phyloP scores from a whole-genome alignment of 2,113 vertebrate genomes.

The Neolamprologus falcicula region DNA sequence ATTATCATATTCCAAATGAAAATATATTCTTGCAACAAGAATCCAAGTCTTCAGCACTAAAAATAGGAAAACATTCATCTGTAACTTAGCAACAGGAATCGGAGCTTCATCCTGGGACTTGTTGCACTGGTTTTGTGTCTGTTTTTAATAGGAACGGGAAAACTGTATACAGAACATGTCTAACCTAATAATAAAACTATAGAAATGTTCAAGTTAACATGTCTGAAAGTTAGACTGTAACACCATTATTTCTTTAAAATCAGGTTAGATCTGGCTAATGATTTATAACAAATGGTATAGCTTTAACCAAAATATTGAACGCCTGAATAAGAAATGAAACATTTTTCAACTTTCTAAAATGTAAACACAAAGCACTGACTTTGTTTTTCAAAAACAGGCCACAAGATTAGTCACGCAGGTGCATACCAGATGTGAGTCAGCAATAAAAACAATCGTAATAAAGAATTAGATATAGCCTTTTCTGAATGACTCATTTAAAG shows the following conservation, averaged over 20 bases:
- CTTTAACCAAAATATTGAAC: not conserved
- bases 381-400: not conserved
- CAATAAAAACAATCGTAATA: conserved; percentile 15
- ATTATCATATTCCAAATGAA: conserved; percentile 71
- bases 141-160: conserved; percentile 44
- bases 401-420: conserved; percentile 18
- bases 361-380: not conserved
- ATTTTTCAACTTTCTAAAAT: not conserved
- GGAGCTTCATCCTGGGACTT: conserved; percentile 72
- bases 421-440: conserved; percentile 15
- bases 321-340: not conserved
- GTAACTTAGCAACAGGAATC: conserved; percentile 79
- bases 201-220: not conserved
- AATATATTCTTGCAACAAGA: conserved; percentile 68
- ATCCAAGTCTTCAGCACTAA: conserved; percentile 64
- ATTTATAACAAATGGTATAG: not conserved
- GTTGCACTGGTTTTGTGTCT: conserved; percentile 51
- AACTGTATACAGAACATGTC: conserved; percentile 11
- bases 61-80: conserved; percentile 74
- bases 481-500: conserved; percentile 53
- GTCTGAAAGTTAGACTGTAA: not conserved
- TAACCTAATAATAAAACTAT: not conserved
- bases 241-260: not conserved
- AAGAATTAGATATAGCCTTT: conserved; percentile 16
- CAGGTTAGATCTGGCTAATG: not conserved